These are phyloP conservation scores for Centropyge bicolor DNA, from an alignment of 2,797 vertebrate genomes.

Conservation along the genomic window DNA sequence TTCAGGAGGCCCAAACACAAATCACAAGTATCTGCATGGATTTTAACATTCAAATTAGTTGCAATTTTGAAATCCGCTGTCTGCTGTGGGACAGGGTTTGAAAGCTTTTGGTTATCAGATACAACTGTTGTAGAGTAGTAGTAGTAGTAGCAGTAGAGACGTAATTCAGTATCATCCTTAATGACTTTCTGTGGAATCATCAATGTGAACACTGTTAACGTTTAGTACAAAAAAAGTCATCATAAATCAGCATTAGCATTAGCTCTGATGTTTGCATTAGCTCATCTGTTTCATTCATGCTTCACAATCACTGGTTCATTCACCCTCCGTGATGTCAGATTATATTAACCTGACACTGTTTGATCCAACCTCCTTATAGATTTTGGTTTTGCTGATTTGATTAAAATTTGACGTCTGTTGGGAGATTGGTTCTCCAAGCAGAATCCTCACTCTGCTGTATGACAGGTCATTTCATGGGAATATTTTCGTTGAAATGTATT, in stretches of 20 bases:
- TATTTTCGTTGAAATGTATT: not conserved
- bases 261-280: not conserved
- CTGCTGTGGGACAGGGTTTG: not conserved
- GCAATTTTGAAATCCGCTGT: constrained; percentile 11
- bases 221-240: not conserved
- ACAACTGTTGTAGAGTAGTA: not conserved
- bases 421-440: not conserved
- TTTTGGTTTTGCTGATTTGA: not conserved
- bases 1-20: constrained; percentile 13
- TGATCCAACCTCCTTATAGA: too few species aligned
- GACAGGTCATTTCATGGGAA: not conserved
- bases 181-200: constrained; percentile 8
- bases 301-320: constrained; percentile 5
- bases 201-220: not conserved
- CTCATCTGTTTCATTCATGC: constrained; percentile 3
- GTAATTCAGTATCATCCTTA: constrained; percentile 1
- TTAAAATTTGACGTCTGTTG: not conserved
- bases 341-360: not conserved
- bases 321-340: not conserved
- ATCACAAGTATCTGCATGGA: not conserved
- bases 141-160: too few species aligned
- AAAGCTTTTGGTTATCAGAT: constrained; percentile 25
- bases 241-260: not conserved
- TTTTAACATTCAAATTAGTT: constrained; percentile 1
- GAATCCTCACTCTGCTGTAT: not conserved